phyloP scores from a whole-genome alignment of 2,797 vertebrate genomes.

The Sebastes umbrosus region DNA sequence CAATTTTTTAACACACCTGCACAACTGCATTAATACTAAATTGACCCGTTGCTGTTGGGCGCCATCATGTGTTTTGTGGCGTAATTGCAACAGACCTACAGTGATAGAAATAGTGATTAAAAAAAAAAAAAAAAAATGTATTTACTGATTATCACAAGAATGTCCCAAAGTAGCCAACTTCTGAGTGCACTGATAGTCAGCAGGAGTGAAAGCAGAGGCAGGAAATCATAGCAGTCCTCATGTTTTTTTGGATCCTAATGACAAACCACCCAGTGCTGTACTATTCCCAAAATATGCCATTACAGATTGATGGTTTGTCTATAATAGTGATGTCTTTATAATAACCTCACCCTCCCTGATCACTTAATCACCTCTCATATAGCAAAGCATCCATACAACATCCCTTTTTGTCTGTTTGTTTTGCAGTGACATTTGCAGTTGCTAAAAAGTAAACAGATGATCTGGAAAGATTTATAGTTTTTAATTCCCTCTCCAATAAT shows the following conservation, averaged over 20 bases:
- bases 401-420: not conserved
- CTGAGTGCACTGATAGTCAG: not conserved
- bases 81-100: conserved; percentile 3
- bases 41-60: conserved; percentile 7
- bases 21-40: not conserved
- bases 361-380: not conserved
- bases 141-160: not conserved
- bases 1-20: not conserved
- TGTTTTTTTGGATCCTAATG: not conserved
- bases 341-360: not conserved
- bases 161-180: not conserved
- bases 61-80: conserved; percentile 45
- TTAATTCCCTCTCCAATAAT: not conserved
- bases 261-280: not conserved
- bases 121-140: not conserved
- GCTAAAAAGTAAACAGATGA: not conserved
- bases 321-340: not conserved
- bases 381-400: not conserved
- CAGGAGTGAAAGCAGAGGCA: not conserved
- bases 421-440: not conserved
- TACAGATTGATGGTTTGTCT: not conserved
- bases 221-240: not conserved
- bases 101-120: not conserved
- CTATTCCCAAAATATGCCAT: not conserved
- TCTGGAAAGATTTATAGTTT: conserved; percentile 21